A percentile compares a stretch with the other conserved stretches of the same genome.
phyloP scores from a whole-genome alignment of 2,888 invertebrate genomes.

The Isotomurus palustris region DNA sequence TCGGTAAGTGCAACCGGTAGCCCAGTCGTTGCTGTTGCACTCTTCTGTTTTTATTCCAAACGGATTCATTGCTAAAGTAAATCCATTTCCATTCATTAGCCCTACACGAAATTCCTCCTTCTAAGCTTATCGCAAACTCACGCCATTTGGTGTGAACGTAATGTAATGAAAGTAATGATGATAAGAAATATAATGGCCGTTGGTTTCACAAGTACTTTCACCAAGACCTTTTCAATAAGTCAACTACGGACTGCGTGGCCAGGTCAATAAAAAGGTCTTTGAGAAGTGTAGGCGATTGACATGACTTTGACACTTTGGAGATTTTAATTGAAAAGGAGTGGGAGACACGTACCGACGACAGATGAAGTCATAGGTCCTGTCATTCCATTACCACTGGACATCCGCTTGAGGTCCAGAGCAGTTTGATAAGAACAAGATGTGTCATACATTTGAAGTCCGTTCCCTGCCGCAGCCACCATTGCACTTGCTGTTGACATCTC shows the following conservation, averaged over 20 bases:
- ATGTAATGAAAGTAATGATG: too few species aligned
- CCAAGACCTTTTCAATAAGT: too few species aligned
- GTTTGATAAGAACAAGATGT: constrained; percentile 88
- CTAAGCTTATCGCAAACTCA: too few species aligned
- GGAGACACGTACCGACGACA: constrained; percentile 41
- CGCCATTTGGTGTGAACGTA: too few species aligned
- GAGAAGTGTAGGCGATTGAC: too few species aligned
- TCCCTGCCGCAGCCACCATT: constrained; percentile 44
- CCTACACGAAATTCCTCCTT: too few species aligned
- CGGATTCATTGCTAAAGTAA: constrained; percentile 38
- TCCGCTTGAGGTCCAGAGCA: constrained; percentile 69
- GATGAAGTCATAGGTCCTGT: constrained; percentile 46
- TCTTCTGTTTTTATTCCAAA: constrained; percentile 45
- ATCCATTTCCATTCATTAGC: too few species aligned
- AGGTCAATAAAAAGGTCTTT: too few species aligned
- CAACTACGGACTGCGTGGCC: too few species aligned
- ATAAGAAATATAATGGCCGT: too few species aligned
- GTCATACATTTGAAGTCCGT: constrained; percentile 68
- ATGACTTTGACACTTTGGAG: too few species aligned
- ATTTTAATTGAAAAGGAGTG: constrained; percentile 8
- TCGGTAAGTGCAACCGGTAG: constrained; percentile 60
- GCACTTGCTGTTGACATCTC: constrained; percentile 45
- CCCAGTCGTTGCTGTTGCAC: constrained; percentile 48
- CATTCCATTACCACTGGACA: constrained; percentile 46
- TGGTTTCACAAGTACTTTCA: too few species aligned